Conservation (phyloP, 1,140 invertebrate genomes). For the Macrobrachium rosenbergii region DNA sequence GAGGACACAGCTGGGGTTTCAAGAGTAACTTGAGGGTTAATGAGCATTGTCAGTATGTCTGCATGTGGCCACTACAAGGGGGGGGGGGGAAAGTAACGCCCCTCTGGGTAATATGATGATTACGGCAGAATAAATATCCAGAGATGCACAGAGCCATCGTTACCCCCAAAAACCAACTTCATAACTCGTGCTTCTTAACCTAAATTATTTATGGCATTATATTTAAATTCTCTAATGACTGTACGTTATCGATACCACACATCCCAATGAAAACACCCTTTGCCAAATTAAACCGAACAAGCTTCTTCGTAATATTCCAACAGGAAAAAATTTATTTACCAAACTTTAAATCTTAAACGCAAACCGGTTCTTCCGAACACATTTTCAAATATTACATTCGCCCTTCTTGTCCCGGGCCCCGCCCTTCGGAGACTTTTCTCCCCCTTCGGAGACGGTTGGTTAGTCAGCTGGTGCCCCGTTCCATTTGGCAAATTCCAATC, state of each 20-base stretch:
- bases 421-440: neutral
- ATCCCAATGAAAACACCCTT: too few species aligned
- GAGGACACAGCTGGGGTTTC: neutral
- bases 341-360: too few species aligned
- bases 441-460: neutral
- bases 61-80: neutral
- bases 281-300: too few species aligned
- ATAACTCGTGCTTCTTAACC: neutral
- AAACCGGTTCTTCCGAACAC: too few species aligned
- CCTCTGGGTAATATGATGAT: neutral
- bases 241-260: too few species aligned
- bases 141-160: too few species aligned
- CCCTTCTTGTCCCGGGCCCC: too few species aligned
- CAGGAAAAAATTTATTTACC: neutral
- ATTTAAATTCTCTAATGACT: too few species aligned
- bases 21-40: neutral
- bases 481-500: constrained; percentile 7
- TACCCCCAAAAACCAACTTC: neutral
- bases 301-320: too few species aligned
- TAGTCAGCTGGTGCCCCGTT: constrained; percentile 6
- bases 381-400: too few species aligned
- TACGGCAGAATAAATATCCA: too few species aligned
- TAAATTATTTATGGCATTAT: neutral
- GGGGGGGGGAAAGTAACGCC: too few species aligned
- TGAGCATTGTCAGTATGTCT: neutral